Percentiles rank a stretch among this genome's conserved stretches.
Conservation (phyloP, 2,888 invertebrate species). For the Dicycla oo region DNA sequence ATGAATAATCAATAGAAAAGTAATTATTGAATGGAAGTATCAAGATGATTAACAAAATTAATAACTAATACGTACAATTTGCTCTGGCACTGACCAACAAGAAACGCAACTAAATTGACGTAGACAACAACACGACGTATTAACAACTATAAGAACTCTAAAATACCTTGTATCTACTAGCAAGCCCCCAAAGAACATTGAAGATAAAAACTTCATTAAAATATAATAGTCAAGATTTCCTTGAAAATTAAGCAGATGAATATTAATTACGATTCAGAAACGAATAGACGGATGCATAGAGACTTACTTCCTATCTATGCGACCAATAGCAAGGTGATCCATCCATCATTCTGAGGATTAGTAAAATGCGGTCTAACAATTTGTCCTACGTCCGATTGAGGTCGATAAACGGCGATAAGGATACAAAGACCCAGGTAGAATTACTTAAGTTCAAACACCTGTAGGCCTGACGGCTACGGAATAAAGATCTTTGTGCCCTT, state of each 20-base stretch:
- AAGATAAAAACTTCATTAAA: slow-evolving; percentile 22
- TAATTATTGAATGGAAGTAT: not conserved
- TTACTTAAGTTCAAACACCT: slow-evolving; percentile 34
- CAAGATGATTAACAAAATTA: not conserved
- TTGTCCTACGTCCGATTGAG: slow-evolving; percentile 6
- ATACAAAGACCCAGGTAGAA: slow-evolving; percentile 6
- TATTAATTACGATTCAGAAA: slow-evolving; percentile 2
- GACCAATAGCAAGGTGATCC: not conserved
- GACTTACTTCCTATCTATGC: slow-evolving; percentile 4
- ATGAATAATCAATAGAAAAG: not conserved
- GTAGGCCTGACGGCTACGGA: not conserved
- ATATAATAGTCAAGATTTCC: slow-evolving; percentile 30
- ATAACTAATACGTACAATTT: not conserved
- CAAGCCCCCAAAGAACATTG: slow-evolving; percentile 1
- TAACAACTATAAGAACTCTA: slow-evolving; percentile 18
- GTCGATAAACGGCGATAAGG: slow-evolving; percentile 34
- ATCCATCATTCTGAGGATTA: not conserved
- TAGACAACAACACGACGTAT: not conserved
- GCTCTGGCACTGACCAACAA: slow-evolving; percentile 24
- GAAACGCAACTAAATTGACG: slow-evolving; percentile 4
- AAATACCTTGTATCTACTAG: not conserved
- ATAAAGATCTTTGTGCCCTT: slow-evolving; percentile 16
- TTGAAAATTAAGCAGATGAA: slow-evolving; percentile 25
- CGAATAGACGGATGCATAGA: not conserved
- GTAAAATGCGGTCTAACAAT: not conserved